Evolutionary conservation across 2,888 invertebrate species (phyloP).

Genomic region (Diadromus collaris): DNA sequence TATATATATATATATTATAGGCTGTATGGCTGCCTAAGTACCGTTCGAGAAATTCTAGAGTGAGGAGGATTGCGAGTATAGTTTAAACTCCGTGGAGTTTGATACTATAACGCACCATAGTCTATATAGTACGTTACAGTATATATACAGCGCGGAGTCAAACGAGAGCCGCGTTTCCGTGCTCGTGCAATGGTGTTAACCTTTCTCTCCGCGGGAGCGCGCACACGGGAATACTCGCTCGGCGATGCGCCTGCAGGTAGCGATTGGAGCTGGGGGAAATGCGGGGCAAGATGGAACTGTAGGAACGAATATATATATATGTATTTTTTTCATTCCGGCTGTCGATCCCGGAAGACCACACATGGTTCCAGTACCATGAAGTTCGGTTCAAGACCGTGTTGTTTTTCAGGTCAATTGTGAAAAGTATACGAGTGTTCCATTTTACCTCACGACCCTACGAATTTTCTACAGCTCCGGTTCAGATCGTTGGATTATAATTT

Average conservation of each 20-base stretch:
- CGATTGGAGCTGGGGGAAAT: background rate
- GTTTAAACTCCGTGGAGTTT: background rate
- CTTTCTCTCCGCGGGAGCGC: slow-evolving; percentile 46
- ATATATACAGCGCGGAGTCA: slow-evolving; percentile 30
- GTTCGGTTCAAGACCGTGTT: background rate
- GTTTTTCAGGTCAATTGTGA: too few relatives aligned
- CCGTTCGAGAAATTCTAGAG: slow-evolving; percentile 61
- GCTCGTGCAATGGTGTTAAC: slow-evolving; percentile 54
- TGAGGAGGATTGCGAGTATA: slow-evolving; percentile 28
- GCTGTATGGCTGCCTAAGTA: slow-evolving; percentile 38
- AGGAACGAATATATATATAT: background rate
- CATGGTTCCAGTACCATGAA: background rate
- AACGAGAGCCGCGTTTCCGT: slow-evolving; percentile 56
- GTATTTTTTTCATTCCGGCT: background rate
- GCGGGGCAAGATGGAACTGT: slow-evolving; percentile 15
- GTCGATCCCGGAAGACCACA: background rate
- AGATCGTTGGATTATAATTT: background rate
- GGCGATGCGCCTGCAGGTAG: slow-evolving; percentile 2
- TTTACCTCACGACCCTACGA: too few relatives aligned
- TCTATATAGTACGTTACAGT: slow-evolving; percentile 11
- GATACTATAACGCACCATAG: slow-evolving; percentile 14
- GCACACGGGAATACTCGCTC: slow-evolving; percentile 11
- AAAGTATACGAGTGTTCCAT: too few relatives aligned
- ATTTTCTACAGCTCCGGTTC: too few relatives aligned
- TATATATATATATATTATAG: background rate